phyloP scores from a whole-genome alignment of 2,113 vertebrate genomes.

The Oenanthe melanoleuca region DNA sequence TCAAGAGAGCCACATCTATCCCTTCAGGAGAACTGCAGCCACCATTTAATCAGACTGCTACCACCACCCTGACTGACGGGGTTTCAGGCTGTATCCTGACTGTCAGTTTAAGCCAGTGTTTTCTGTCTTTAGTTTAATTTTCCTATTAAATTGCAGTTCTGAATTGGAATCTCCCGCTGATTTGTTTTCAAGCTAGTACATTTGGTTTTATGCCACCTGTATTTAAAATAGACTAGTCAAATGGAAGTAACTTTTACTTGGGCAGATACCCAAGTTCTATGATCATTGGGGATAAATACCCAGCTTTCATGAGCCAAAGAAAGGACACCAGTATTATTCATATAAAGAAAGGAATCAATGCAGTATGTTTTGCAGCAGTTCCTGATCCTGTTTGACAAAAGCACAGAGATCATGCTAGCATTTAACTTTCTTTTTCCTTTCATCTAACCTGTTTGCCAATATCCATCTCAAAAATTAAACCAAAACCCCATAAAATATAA shows the following conservation, averaged over 20 bases:
- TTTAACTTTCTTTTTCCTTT: not conserved
- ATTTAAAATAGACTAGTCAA: not conserved
- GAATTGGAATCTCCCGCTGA: fast-evolving
- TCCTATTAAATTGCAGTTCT: not conserved
- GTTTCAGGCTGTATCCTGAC: not conserved
- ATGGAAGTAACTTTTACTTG: not conserved
- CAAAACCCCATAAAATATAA: not conserved
- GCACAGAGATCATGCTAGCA: not conserved
- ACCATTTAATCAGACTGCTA: not conserved
- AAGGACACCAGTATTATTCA: not conserved
- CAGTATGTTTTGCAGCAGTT: fast-evolving
- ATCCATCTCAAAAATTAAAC: not conserved
- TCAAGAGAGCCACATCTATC: not conserved
- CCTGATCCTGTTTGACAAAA: not conserved
- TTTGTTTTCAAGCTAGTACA: not conserved
- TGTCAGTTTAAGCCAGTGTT: not conserved
- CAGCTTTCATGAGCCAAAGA: not conserved
- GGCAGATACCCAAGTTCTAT: not conserved
- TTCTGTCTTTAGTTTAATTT: not conserved
- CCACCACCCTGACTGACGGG: not conserved
- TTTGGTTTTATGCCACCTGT: not conserved
- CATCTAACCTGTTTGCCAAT: not conserved
- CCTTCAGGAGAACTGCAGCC: not conserved
- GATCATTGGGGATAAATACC: not conserved
- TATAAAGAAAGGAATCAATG: not conserved